phyloP scores from a whole-genome alignment of 2,888 invertebrate species.

The Apamea anceps region DNA sequence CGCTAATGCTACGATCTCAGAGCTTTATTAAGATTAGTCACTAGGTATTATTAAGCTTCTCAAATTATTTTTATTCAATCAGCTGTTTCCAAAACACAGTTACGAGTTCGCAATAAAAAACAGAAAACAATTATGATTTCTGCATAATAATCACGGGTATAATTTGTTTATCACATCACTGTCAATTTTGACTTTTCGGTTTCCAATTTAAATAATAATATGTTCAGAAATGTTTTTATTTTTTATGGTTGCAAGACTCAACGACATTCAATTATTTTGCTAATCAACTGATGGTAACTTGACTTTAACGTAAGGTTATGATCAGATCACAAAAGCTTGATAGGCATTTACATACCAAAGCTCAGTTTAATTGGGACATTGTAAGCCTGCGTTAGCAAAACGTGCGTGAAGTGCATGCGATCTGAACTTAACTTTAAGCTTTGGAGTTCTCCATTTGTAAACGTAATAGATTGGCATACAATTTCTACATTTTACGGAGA shows the following conservation, averaged over 20 bases:
- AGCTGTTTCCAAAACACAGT: constrained; percentile 10
- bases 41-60: not conserved
- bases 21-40: constrained; percentile 9
- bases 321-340: constrained; percentile 3
- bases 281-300: constrained; percentile 20
- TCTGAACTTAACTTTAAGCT: constrained; percentile 4
- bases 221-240: constrained; percentile 28
- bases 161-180: constrained; percentile 53
- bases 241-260: constrained; percentile 45
- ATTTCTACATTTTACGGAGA: constrained; percentile 35
- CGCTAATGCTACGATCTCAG: not conserved
- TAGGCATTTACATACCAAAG: constrained; percentile 14
- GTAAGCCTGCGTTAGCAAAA: constrained; percentile 18
- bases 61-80: constrained; percentile 43
- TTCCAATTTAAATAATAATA: constrained; percentile 62
- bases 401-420: not conserved
- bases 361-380: constrained; percentile 13
- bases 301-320: constrained; percentile 23
- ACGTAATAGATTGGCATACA: constrained; percentile 34
- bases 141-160: constrained; percentile 39
- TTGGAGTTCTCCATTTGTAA: constrained; percentile 5
- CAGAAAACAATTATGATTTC: constrained; percentile 51
- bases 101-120: constrained; percentile 25
- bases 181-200: constrained; percentile 51
- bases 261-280: constrained; percentile 38